Conservation (phyloP, 2,797 vertebrate species). For the Synanceia verrucosa region DNA sequence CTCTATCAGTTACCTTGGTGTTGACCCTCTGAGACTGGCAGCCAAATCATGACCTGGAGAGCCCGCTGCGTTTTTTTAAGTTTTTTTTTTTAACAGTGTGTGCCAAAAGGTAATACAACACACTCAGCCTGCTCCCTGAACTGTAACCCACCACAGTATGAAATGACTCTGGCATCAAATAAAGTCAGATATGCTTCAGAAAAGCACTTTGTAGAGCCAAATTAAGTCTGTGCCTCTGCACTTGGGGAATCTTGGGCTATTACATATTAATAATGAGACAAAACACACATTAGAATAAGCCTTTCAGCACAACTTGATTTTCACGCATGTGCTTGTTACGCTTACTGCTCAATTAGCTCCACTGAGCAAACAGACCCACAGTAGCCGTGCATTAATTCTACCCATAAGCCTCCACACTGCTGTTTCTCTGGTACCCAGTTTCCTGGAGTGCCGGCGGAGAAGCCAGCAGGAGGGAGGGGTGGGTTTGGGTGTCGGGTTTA, state of each 20-base stretch:
- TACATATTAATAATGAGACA: constrained; percentile 57
- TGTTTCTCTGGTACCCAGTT: constrained; percentile 43
- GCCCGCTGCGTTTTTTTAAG: constrained; percentile 46
- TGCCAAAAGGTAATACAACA: constrained; percentile 66
- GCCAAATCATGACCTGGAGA: constrained; percentile 60
- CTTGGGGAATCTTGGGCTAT: constrained; percentile 22
- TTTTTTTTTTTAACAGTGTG: constrained; percentile 3
- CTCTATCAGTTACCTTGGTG: constrained; percentile 53
- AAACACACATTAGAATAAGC: constrained; percentile 51
- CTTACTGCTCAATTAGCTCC: constrained; percentile 51
- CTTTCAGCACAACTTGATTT: constrained; percentile 40
- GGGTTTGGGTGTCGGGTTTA: constrained; percentile 31
- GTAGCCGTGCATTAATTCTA: constrained; percentile 54
- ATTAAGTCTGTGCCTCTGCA: constrained; percentile 28
- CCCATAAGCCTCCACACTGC: constrained; percentile 36
- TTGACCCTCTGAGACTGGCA: constrained; percentile 57
- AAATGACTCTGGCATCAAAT: constrained; percentile 49
- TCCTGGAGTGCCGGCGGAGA: constrained; percentile 48
- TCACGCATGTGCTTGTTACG: constrained; percentile 22
- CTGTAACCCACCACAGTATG: constrained; percentile 54
- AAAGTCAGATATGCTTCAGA: constrained; percentile 2
- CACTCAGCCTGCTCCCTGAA: constrained; percentile 33
- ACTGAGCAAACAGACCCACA: constrained; percentile 44
- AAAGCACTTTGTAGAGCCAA: constrained; percentile 27
- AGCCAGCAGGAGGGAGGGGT: neutral